Evolutionary conservation across 2,113 vertebrate species (phyloP).

Genomic region (Entelurus aequoreus): DNA sequence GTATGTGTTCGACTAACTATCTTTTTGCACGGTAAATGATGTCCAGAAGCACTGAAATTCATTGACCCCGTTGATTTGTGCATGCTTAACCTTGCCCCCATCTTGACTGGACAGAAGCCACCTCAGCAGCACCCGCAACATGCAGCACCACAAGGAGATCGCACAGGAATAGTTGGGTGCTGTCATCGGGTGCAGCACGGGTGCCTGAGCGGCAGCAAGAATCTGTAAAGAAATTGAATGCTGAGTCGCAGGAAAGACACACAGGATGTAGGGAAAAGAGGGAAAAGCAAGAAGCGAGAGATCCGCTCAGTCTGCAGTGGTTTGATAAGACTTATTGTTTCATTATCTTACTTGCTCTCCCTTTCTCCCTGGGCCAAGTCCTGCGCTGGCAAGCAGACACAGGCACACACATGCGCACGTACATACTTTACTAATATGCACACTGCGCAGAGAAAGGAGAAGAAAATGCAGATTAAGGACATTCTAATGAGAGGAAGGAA

Average conservation of each 20-base stretch:
- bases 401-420: conserved; percentile 18
- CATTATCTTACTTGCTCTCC: conserved; percentile 52
- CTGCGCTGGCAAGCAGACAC: conserved; percentile 48
- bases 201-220: conserved; percentile 17
- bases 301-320: conserved; percentile 58
- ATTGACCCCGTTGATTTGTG: conserved; percentile 12
- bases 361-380: conserved; percentile 51
- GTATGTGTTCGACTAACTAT: conserved; percentile 8
- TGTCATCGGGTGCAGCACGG: conserved; percentile 17
- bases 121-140: conserved; percentile 4
- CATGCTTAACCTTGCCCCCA: conserved; percentile 1
- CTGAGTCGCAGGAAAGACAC: conserved; percentile 43
- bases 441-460: conserved; percentile 8
- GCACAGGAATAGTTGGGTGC: conserved; percentile 14
- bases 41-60: not conserved
- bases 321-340: conserved; percentile 75
- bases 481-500: conserved; percentile 50
- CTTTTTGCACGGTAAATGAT: conserved; percentile 2
- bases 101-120: not conserved
- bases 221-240: conserved; percentile 3
- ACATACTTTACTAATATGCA: conserved; percentile 23
- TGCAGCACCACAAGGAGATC: conserved; percentile 35
- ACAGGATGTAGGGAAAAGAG: conserved; percentile 50
- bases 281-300: conserved; percentile 31
- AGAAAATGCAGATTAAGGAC: conserved; percentile 49